Evolutionary conservation across 1,140 invertebrate species (phyloP), one percentile per base, ranked within the genome.

Genomic region (Drosophila kikkawai): DNA sequence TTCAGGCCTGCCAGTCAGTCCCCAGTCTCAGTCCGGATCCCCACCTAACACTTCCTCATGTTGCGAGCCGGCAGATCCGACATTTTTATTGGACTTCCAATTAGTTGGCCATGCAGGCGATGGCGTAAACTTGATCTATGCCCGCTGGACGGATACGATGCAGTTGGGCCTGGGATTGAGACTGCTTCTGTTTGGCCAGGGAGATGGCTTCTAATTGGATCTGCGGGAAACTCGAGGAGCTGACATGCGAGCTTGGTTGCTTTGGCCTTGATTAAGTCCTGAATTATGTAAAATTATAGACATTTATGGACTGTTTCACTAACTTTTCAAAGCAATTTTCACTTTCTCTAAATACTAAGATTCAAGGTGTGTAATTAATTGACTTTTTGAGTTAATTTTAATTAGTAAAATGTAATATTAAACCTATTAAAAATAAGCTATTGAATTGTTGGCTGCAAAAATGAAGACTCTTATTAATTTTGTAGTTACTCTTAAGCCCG

Each of bases 11-110:
- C 55, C 53, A 22, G 48, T 36, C 42, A 11, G 58, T 13, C 15
- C 57, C 39, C 17, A 39, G 42, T 15, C 17, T 7, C 53, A n/a
- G 12, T 34, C 55, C 48, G 26, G 12, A 15, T 13, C 6, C 51
- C 22, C 36, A 55, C 34, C 60, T 41, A 63, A 55, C 50, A 53
- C 34, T 63, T 63, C 53, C 53, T 55, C 53, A 41, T 63, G 61
- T 34, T 60, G 45, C 41, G 37, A 45, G 64, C 42, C 45, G 56
- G 78, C 55, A 84, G 82, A 90, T 90, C 87, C 82, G 86, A 90
- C 86, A 91, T 91, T 90, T 90, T 90, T 90, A 90, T 90, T 90
- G 82, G 86, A 90, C 86, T 91, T 90, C 87, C 86, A 90, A 90
- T 91, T 90, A 90, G 86, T 84, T 91, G 81, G 51, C 53, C 75